phyloP scores from a whole-genome alignment of 2,888 invertebrate genomes.

The Pachycephus smyrnensis region DNA sequence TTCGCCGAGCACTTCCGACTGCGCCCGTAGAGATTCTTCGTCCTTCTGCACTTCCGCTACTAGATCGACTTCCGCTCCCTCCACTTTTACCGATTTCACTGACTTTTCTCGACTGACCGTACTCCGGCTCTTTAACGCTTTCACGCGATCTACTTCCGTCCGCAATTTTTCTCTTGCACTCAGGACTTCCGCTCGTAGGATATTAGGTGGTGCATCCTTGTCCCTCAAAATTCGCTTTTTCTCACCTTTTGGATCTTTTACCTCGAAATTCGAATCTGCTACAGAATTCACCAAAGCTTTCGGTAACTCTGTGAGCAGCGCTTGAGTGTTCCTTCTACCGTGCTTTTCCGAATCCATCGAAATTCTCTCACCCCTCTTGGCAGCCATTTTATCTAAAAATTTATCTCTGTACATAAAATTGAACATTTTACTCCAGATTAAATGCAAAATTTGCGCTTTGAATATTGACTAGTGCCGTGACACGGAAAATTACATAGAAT shows the following conservation, averaged over 20 bases:
- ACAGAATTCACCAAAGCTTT: background rate
- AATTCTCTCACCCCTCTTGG: background rate
- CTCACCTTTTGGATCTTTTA: background rate
- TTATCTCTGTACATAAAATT: background rate
- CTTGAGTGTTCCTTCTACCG: background rate
- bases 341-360: background rate
- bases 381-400: background rate
- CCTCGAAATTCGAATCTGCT: background rate
- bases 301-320: background rate
- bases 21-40: background rate
- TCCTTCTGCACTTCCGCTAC: background rate
- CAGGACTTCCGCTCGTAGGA: conserved; percentile 10
- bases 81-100: background rate
- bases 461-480: background rate
- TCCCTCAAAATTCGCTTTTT: conserved; percentile 6
- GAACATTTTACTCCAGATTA: background rate
- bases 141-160: conserved; percentile 3
- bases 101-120: background rate
- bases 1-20: background rate
- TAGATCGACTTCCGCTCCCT: background rate
- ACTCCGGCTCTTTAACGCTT: background rate
- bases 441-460: background rate
- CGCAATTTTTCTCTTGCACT: conserved; percentile 15
- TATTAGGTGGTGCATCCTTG: conserved; percentile 16
- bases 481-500: background rate